phyloP scores from a whole-genome alignment of 2,113 vertebrate species.

The Ophthalmolycus amberensis region DNA sequence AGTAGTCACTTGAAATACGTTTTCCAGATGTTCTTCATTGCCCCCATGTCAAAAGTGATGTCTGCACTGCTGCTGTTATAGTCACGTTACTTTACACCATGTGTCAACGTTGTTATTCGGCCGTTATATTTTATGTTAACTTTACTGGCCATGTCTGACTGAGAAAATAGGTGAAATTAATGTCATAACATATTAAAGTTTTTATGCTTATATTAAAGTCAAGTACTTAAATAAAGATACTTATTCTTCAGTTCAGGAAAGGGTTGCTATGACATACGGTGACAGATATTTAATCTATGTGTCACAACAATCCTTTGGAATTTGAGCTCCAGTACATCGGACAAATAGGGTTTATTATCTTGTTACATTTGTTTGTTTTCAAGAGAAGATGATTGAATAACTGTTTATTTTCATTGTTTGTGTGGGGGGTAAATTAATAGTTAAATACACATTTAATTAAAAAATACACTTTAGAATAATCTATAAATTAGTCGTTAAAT shows the following conservation, averaged over 20 bases:
- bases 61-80: no score
- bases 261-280: neutral
- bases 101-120: no score
- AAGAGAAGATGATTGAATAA: neutral
- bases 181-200: neutral
- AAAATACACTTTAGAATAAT: no score
- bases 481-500: no score
- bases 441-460: no score
- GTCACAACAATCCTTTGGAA: neutral
- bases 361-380: neutral
- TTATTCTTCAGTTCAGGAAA: neutral
- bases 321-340: neutral
- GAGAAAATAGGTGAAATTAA: neutral
- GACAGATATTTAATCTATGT: neutral
- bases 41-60: no score
- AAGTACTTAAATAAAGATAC: neutral
- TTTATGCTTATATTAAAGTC: neutral
- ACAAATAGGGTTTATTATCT: neutral
- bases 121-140: no score
- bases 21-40: no score
- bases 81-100: no score
- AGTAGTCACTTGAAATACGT: no score
- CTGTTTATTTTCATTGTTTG: no score
- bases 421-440: neutral
- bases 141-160: neutral